Percentiles rank a stretch among this genome's conserved stretches.
phyloP scores from a whole-genome alignment of 2,113 vertebrate species.

The Ginglymostoma cirratum region DNA sequence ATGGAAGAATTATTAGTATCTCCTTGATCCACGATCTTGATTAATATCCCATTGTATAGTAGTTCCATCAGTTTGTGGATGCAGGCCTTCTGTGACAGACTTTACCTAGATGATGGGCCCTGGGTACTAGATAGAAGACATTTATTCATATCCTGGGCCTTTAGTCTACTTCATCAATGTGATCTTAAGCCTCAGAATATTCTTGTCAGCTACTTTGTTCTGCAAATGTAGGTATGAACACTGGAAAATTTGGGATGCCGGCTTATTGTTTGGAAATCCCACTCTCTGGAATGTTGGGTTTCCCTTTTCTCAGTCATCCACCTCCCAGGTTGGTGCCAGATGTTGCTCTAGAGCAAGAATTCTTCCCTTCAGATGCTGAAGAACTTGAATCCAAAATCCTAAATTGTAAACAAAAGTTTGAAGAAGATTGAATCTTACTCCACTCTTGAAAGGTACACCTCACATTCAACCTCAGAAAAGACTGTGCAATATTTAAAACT shows the following conservation, averaged over 20 bases:
- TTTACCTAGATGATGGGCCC: not conserved
- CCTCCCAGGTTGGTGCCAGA: not conserved
- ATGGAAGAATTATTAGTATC: too few relatives aligned
- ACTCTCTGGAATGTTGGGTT: not conserved
- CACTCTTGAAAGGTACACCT: not conserved
- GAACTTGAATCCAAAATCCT: not conserved
- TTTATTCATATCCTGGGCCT: not conserved
- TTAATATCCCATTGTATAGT: not conserved
- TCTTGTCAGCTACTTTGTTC: not conserved
- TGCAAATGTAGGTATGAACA: not conserved
- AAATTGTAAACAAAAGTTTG: not conserved
- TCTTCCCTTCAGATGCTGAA: not conserved
- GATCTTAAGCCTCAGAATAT: not conserved
- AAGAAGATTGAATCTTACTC: too few relatives aligned
- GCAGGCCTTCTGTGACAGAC: not conserved
- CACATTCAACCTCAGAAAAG: not conserved
- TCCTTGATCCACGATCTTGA: not conserved
- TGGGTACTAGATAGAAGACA: not conserved
- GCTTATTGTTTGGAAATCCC: not conserved
- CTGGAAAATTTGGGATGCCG: not conserved
- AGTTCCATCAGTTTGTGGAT: not conserved
- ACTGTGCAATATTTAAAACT: not conserved
- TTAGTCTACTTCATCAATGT: not conserved
- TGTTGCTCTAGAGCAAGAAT: not conserved
- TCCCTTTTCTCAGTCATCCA: not conserved